phyloP scores from a whole-genome alignment of 1,140 invertebrate species.

The Steinernema khuongi region DNA sequence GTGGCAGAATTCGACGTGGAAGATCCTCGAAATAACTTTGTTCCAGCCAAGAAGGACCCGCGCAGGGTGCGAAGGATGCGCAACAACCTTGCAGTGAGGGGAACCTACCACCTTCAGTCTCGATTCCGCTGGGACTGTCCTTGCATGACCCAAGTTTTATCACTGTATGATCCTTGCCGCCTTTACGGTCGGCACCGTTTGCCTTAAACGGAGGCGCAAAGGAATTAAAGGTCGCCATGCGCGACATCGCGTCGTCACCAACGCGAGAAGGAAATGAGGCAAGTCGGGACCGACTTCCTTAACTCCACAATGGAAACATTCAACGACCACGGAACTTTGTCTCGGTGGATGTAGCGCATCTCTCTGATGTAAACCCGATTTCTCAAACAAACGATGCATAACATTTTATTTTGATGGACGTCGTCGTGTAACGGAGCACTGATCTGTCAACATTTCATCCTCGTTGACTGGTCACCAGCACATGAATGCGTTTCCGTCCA shows the following conservation, averaged over 20 bases:
- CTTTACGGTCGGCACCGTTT: constrained; percentile 13
- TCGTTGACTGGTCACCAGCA: neutral
- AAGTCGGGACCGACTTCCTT: no score
- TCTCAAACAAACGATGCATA: no score
- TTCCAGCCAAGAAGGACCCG: no score
- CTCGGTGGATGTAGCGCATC: no score
- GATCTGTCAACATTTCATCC: neutral
- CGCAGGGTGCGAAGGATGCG: no score
- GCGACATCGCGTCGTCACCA: neutral
- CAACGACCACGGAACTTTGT: no score
- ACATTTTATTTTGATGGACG: no score
- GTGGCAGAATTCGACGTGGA: no score
- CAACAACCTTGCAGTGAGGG: neutral
- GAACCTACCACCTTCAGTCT: neutral
- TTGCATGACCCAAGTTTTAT: constrained; percentile 9
- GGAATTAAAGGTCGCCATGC: neutral
- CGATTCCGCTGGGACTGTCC: neutral
- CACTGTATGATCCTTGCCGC: constrained; percentile 16
- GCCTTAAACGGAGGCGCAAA: neutral
- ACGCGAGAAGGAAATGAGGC: neutral
- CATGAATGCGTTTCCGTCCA: neutral
- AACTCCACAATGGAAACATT: no score
- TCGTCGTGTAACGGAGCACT: no score
- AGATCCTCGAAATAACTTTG: no score
- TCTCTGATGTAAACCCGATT: no score